Percentiles rank a stretch among this genome's conserved stretches.
phyloP scores from a whole-genome alignment of 2,797 vertebrate genomes.

The Phrynocephalus vlangalii region DNA sequence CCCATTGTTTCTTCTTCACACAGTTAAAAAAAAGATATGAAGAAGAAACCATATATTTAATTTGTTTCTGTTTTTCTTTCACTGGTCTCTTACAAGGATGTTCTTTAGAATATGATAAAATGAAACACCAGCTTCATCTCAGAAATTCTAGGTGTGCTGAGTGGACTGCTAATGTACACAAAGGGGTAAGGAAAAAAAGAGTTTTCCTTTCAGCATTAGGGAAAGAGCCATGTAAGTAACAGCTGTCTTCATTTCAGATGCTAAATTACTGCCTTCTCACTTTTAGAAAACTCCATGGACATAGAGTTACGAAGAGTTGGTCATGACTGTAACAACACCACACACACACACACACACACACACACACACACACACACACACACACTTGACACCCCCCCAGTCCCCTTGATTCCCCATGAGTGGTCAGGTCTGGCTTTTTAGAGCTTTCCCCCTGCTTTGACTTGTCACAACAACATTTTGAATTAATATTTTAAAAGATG shows the following conservation, averaged over 20 bases:
- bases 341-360: too few relatives aligned
- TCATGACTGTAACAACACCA: too few relatives aligned
- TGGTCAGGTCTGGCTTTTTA: constrained; percentile 26
- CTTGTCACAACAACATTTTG: neutral
- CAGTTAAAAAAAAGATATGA: neutral
- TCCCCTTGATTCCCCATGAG: neutral
- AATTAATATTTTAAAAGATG: constrained; percentile 44
- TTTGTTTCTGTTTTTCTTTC: neutral
- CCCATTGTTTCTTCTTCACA: constrained; percentile 7
- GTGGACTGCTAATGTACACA: neutral
- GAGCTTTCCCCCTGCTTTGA: neutral
- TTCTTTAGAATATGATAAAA: neutral
- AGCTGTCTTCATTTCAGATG: neutral
- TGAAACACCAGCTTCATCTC: neutral
- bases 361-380: too few relatives aligned
- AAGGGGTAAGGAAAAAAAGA: neutral
- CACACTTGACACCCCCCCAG: too few relatives aligned
- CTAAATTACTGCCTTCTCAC: neutral
- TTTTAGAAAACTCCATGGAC: neutral
- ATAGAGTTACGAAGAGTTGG: too few relatives aligned
- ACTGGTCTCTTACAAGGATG: neutral
- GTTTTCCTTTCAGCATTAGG: neutral
- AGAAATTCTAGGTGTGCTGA: neutral
- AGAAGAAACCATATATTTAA: neutral
- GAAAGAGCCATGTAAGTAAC: neutral